phyloP scores from a whole-genome alignment of 2,113 vertebrate species.

The Bubalus kerabau region DNA sequence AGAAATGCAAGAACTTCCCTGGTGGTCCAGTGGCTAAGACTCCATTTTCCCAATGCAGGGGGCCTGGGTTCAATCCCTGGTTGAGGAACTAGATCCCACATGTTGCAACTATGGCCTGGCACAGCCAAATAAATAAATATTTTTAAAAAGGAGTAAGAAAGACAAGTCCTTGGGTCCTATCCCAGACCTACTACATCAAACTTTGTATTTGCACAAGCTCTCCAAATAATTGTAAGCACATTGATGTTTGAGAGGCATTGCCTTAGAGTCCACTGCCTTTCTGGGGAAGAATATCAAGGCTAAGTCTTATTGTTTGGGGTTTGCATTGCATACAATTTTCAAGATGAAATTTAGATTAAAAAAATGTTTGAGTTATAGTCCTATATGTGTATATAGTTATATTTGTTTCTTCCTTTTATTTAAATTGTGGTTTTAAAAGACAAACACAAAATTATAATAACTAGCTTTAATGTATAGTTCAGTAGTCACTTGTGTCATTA shows the following conservation, averaged over 20 bases:
- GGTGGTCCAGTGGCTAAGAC: neutral
- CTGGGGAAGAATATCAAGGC: neutral
- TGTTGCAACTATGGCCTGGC: neutral
- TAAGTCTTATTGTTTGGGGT: neutral
- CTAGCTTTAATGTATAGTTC: neutral
- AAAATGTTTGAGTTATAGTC: neutral
- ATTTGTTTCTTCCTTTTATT: neutral
- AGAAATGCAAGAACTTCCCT: neutral
- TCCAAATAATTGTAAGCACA: neutral
- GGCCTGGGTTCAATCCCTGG: neutral
- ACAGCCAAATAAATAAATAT: neutral
- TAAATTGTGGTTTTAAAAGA: neutral
- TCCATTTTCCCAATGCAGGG: neutral
- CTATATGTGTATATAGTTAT: neutral
- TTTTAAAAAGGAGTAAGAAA: neutral
- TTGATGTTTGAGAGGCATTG: neutral
- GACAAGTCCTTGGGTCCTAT: neutral
- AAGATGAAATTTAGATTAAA: neutral
- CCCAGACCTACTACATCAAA: neutral
- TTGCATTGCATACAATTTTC: neutral
- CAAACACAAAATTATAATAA: neutral
- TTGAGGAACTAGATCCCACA: neutral
- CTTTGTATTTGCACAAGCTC: neutral
- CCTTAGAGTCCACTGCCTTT: neutral
- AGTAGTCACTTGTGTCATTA: neutral